phyloP scores from a whole-genome alignment of 2,113 vertebrate genomes.

The Myrmophylax atrothorax region DNA sequence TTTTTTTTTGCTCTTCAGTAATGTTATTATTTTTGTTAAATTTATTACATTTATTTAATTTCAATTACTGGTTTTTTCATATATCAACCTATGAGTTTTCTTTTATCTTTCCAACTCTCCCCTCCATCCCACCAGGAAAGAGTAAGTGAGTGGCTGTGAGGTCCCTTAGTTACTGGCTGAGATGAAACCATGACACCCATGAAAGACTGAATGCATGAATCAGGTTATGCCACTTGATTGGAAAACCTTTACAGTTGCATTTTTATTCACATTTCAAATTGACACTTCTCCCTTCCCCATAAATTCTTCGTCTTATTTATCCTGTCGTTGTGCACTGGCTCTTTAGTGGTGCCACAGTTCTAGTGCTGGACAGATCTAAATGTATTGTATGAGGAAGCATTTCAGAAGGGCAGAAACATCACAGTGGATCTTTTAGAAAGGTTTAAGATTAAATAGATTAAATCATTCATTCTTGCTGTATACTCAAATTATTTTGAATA shows the following conservation, averaged over 20 bases:
- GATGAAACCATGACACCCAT: background rate
- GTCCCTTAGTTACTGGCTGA: background rate
- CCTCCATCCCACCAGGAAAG: background rate
- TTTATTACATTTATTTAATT: background rate
- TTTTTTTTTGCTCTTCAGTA: background rate
- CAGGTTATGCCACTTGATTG: background rate
- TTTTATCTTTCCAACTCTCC: background rate
- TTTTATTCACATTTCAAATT: background rate
- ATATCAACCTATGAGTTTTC: background rate
- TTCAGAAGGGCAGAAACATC: background rate
- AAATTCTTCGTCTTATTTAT: background rate
- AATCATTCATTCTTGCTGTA: background rate
- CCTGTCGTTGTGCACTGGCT: accelerated
- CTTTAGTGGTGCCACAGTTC: background rate
- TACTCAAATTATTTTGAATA: background rate
- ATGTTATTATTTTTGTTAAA: background rate
- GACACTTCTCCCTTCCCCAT: background rate
- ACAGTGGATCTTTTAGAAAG: background rate
- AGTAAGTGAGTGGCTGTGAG: background rate
- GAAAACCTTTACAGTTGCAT: background rate
- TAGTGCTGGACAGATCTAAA: background rate
- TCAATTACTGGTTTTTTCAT: background rate
- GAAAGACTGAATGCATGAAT: accelerated
- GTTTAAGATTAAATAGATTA: background rate
- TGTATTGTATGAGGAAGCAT: background rate